Evolutionary conservation across 1,140 invertebrate genomes (phyloP), one percentile per base, ranked within the genome.

Genomic region (Prorops nasuta): DNA sequence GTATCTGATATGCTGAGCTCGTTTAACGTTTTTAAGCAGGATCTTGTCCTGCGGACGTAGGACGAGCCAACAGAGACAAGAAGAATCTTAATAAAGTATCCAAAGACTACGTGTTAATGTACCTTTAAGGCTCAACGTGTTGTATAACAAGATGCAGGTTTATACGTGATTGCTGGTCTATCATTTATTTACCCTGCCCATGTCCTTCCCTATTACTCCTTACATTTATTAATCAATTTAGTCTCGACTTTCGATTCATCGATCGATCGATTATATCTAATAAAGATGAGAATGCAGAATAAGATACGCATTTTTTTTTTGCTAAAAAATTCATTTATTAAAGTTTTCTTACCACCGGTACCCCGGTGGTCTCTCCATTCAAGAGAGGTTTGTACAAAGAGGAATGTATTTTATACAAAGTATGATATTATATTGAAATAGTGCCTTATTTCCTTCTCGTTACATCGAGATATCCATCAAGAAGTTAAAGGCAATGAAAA

Each of bases 101-200:
- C 34, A 40, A 60, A 59, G 44, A 67, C 63, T 70, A 64, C 62
- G 46, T 73, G 66, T 71, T 66, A 64, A 67, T 70, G 69, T 74
- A 75, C 63, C 55, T 53, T 35, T 69, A 74, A 70, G 60, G 67
- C 62, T 70, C 63, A 71, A 72, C 65, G 67, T 71, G 71, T 71
- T 74, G 62, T 72, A 74, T 71, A 69, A 71, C 65, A 71, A 71
- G 63, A 72, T 71, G 61, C 69, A 72, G 60, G 60, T 75, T 75
- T 75, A 68, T 75, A 75, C 65, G 57, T 65, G 63, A 45, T 40
- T 28, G 15, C 51, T 47, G 17, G 18, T 24, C 24, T 38, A 20
- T 58, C 42, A 19, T 61, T 57, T 42, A 49, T 58, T 58, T 50
- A n/a, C 12, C 35, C 34, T 3, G 3, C 14, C 6, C 34, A 35